These are phyloP conservation scores for Pristionchus arcanus DNA, from an alignment of 2,888 invertebrate species.

Conservation along the genomic window DNA sequence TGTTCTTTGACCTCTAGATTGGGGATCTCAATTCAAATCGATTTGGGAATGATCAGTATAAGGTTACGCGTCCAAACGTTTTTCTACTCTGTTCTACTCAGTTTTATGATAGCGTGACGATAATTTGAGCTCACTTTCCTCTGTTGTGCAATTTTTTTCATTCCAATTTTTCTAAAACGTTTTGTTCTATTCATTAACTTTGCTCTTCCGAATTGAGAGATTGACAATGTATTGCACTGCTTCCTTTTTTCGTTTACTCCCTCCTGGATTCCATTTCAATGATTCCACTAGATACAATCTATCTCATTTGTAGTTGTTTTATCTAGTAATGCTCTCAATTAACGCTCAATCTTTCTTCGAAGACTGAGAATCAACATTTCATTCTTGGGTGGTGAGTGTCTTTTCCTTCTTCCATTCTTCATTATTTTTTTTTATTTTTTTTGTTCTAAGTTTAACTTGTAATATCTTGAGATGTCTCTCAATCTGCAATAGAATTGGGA, in stretches of 20 bases:
- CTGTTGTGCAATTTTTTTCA: background rate
- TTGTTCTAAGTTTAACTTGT: background rate
- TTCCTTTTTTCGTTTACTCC: background rate
- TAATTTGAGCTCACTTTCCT: background rate
- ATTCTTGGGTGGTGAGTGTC: background rate
- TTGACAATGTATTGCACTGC: background rate
- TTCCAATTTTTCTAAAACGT: conserved; percentile 20
- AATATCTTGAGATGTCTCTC: background rate
- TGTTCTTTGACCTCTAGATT: too few species aligned
- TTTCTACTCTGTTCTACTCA: conserved; percentile 18
- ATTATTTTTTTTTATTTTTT: background rate
- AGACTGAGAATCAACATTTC: background rate
- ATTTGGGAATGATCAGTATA: background rate
- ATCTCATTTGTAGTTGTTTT: conserved; percentile 3
- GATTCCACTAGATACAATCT: conserved; percentile 23
- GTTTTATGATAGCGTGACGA: conserved; percentile 28
- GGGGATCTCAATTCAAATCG: too few species aligned
- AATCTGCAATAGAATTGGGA: background rate
- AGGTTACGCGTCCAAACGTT: conserved; percentile 16
- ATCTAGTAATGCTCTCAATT: background rate
- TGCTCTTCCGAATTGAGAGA: background rate
- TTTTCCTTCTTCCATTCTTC: background rate
- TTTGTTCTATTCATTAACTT: conserved; percentile 9
- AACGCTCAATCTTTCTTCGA: background rate
- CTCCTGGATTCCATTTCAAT: conserved; percentile 9